Percentiles rank a stretch among this genome's conserved stretches.
Conservation (phyloP, 2,797 vertebrate genomes). For the Morus bassanus region DNA sequence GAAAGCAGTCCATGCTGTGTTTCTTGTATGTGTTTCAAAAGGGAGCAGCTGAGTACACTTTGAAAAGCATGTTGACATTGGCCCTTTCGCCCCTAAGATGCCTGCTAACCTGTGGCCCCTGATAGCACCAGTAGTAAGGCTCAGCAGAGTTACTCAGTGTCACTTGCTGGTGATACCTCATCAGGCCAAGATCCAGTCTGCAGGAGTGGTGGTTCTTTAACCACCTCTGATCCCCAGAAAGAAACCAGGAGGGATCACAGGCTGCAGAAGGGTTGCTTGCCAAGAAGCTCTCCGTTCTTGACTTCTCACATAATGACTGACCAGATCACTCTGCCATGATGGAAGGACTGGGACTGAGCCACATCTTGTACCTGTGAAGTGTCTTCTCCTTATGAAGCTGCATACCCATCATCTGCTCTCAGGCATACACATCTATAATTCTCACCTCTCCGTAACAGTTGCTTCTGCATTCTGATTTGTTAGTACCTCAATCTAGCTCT, state of each 20-base stretch:
- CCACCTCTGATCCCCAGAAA: neutral
- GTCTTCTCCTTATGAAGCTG: neutral
- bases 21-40: neutral
- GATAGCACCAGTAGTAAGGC: neutral
- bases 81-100: fast-evolving
- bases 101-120: neutral
- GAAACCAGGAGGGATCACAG: neutral
- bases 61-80: fast-evolving
- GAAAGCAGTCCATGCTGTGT: fast-evolving
- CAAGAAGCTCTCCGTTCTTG: neutral
- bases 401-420: fast-evolving
- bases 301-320: fast-evolving
- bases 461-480: neutral
- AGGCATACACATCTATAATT: fast-evolving
- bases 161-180: neutral
- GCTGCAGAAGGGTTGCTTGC: neutral
- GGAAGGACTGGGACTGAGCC: neutral
- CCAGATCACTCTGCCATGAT: fast-evolving
- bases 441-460: neutral
- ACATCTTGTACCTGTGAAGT: fast-evolving
- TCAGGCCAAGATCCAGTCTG: no score
- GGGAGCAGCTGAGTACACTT: fast-evolving
- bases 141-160: fast-evolving
- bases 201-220: fast-evolving
- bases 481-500: neutral